Evolutionary conservation across 2,113 vertebrate genomes (phyloP).

Genomic region (Pangasianodon hypophthalmus): DNA sequence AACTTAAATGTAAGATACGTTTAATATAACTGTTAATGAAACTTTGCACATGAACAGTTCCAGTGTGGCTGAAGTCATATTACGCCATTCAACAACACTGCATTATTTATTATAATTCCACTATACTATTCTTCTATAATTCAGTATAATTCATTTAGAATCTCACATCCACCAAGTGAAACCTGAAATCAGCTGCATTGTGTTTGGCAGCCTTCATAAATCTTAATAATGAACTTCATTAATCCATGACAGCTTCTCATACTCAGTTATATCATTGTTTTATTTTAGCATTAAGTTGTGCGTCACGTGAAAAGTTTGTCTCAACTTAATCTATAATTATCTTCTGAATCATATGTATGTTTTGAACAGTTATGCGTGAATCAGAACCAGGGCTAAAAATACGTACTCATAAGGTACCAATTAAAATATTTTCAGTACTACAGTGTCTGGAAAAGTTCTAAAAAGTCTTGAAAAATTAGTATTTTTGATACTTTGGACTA

Average conservation of each 20-base stretch:
- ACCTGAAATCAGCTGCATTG: conserved; percentile 16
- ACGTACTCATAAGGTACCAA: no score
- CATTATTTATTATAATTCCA: conserved; percentile 1
- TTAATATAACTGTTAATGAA: neutral
- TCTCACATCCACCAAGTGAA: conserved; percentile 16
- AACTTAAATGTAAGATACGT: neutral
- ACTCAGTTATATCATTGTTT: conserved; percentile 22
- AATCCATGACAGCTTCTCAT: conserved; percentile 41
- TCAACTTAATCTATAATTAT: neutral
- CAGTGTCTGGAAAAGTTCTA: no score
- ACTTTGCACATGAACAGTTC: conserved; percentile 1
- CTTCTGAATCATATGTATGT: neutral
- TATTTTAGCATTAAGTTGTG: conserved; percentile 19
- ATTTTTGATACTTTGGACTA: no score
- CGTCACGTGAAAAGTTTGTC: neutral
- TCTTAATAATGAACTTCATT: conserved; percentile 46
- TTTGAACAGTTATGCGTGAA: no score
- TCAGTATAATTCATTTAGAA: neutral
- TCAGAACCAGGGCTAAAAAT: no score
- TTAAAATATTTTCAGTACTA: no score
- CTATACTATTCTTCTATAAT: neutral
- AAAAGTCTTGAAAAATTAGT: neutral
- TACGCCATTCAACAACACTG: neutral
- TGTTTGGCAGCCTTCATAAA: conserved; percentile 36
- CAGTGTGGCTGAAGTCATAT: neutral